Conservation (phyloP, 2,888 invertebrate genomes). For the Parnassius mnemosyne region DNA sequence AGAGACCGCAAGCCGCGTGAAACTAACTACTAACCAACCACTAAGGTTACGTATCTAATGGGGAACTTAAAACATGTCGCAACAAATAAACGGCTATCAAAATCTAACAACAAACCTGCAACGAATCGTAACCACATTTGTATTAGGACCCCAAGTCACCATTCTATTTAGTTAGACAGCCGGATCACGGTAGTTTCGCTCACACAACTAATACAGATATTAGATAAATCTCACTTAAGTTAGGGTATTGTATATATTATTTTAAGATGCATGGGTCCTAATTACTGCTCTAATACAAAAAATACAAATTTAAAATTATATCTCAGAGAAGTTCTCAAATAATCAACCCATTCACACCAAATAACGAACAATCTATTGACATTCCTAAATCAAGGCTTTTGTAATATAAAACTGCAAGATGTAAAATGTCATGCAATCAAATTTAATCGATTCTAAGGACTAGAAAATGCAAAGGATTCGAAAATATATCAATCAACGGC, state of each 20-base stretch:
- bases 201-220: too few species aligned
- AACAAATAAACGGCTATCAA: constrained; percentile 19
- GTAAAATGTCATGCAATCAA: constrained; percentile 50
- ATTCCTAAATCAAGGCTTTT: constrained; percentile 44
- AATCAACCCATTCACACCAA: constrained; percentile 9
- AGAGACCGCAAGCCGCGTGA: constrained; percentile 24
- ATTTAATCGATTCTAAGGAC: constrained; percentile 65
- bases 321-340: constrained; percentile 8
- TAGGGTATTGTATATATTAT: too few species aligned
- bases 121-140: constrained; percentile 13
- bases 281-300: constrained; percentile 5
- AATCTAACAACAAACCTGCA: constrained; percentile 27
- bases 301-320: constrained; percentile 3
- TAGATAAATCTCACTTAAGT: too few species aligned
- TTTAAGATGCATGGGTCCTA: neutral
- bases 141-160: neutral
- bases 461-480: constrained; percentile 77
- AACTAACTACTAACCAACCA: constrained; percentile 1
- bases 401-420: constrained; percentile 38
- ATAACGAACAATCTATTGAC: neutral
- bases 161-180: too few species aligned
- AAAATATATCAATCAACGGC: constrained; percentile 49
- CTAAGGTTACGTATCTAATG: neutral
- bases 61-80: constrained; percentile 7
- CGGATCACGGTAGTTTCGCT: too few species aligned